These are phyloP conservation scores for Babylonia areolata DNA, from an alignment of 1,140 invertebrate genomes.

Conservation along the genomic window DNA sequence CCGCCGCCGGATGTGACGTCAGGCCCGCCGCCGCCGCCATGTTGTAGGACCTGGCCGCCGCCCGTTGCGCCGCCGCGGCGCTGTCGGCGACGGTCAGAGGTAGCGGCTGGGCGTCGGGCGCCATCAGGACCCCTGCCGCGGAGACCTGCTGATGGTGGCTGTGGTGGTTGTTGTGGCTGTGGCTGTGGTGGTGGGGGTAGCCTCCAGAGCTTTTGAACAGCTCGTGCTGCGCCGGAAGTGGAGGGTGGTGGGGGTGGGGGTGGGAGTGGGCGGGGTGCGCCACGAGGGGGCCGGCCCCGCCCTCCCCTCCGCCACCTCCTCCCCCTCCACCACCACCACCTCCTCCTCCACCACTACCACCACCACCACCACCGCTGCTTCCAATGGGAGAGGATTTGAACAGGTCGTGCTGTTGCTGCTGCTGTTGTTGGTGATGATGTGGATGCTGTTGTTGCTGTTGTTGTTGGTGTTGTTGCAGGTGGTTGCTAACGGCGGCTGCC, in stretches of 20 bases:
- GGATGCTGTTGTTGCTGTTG: constrained; percentile 23
- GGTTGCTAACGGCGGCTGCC: not conserved
- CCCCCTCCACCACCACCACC: not conserved
- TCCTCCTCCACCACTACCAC: not conserved
- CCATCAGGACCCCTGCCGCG: not conserved
- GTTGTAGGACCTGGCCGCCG: constrained; percentile 28
- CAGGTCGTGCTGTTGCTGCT: constrained; percentile 24
- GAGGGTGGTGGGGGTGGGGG: not conserved
- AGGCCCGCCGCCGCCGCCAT: constrained; percentile 27
- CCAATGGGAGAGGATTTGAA: constrained; percentile 4
- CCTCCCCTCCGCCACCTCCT: not conserved
- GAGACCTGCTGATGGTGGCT: too few relatives aligned
- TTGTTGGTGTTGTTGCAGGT: not conserved
- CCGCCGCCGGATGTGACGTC: constrained; percentile 35
- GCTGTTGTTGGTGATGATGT: constrained; percentile 9
- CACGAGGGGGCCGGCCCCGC: not conserved
- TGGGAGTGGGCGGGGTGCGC: constrained; percentile 27
- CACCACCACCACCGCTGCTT: not conserved
- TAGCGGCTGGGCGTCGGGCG: constrained; percentile 20
- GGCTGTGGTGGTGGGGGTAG: not conserved
- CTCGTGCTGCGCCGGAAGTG: constrained; percentile 11
- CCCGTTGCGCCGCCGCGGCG: constrained; percentile 11
- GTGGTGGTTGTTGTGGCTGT: too few relatives aligned
- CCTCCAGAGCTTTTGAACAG: constrained; percentile 10
- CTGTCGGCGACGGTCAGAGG: constrained; percentile 15